These are phyloP conservation scores for Trichonephila clavipes DNA, from an alignment of 1,140 invertebrate genomes.

Conservation along the genomic window DNA sequence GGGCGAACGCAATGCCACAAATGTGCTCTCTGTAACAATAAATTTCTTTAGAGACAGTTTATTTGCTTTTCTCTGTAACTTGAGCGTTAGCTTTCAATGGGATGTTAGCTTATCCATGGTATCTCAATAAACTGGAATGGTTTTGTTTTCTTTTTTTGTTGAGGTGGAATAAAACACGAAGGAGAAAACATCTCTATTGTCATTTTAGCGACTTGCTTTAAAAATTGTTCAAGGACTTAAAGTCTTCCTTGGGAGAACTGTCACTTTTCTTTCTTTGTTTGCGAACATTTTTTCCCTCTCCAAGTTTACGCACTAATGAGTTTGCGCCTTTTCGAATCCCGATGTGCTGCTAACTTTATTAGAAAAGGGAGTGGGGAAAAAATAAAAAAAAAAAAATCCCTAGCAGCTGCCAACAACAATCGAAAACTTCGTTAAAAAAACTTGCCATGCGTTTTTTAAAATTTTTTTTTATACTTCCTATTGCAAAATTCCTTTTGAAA, in stretches of 20 bases:
- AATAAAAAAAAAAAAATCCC: background rate
- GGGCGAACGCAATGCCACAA: too few relatives aligned
- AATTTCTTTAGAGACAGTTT: too few relatives aligned
- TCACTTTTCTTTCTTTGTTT: background rate
- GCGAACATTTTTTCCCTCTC: background rate
- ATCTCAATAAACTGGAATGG: background rate
- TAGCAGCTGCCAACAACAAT: constrained; percentile 32
- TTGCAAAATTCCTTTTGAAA: background rate
- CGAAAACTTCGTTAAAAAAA: background rate
- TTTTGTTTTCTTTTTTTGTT: background rate
- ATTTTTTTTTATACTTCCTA: background rate
- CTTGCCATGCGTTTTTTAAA: background rate
- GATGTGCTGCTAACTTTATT: background rate
- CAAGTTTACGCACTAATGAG: background rate
- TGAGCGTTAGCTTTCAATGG: background rate
- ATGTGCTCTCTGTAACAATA: too few relatives aligned
- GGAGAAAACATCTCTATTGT: constrained; percentile 5
- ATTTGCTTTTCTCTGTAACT: background rate
- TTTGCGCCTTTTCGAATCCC: background rate
- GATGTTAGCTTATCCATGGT: constrained; percentile 6
- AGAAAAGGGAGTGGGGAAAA: background rate
- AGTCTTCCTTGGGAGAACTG: background rate
- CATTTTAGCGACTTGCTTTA: background rate
- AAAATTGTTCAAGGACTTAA: constrained; percentile 29
- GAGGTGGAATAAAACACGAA: background rate